Percentiles rank a stretch among this genome's conserved stretches.
Evolutionary conservation across 2,113 vertebrate genomes (phyloP).

Genomic region (Odocoileus hemionus): DNA sequence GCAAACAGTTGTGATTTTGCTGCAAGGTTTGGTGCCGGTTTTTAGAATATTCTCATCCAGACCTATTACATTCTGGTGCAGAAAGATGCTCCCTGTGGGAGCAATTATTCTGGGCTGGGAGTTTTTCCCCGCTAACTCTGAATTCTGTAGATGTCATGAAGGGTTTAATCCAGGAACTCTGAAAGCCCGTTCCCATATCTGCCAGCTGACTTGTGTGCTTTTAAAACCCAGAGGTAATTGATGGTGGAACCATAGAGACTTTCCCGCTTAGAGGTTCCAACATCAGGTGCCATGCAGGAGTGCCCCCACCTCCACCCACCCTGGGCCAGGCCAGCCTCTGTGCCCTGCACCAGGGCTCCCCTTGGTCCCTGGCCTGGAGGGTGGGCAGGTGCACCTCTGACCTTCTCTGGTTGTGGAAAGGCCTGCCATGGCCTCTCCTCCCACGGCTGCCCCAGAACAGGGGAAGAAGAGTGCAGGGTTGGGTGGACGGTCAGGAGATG

Average conservation of each 20-base stretch:
- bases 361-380: rapidly evolving
- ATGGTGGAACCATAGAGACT: not conserved
- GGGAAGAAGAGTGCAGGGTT: rapidly evolving
- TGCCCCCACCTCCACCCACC: not conserved
- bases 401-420: not conserved
- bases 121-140: conserved; percentile 70
- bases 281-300: not conserved
- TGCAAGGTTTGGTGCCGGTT: conserved; percentile 70
- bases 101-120: conserved; percentile 88
- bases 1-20: conserved; percentile 70
- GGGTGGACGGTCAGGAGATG: rapidly evolving
- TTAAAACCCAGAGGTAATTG: conserved; percentile 59
- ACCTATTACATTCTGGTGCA: conserved; percentile 79
- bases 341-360: not conserved
- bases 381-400: not conserved
- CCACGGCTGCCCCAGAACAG: not conserved
- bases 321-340: not conserved
- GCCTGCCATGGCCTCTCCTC: not conserved
- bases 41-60: conserved; percentile 77
- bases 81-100: conserved; percentile 90
- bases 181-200: conserved; percentile 74
- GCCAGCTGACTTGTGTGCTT: conserved; percentile 58
- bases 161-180: conserved; percentile 83
- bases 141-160: conserved; percentile 86
- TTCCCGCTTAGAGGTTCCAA: not conserved